These are phyloP conservation scores for Dromaius novaehollandiae DNA, from an alignment of 2,113 vertebrate species.

Conservation along the genomic window DNA sequence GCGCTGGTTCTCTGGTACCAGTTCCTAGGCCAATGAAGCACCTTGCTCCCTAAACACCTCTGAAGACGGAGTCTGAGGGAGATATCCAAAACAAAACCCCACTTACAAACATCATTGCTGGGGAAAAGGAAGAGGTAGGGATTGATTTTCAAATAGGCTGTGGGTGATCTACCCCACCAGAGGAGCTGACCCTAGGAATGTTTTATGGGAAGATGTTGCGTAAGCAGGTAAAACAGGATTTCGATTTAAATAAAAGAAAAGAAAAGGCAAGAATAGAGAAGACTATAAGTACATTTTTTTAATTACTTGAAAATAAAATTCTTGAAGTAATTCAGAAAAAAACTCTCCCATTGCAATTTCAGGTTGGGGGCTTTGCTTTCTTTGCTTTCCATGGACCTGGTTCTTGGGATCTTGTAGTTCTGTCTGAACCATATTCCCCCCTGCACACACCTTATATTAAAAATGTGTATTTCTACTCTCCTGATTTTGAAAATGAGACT, in stretches of 20 bases:
- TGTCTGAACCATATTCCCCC: not conserved
- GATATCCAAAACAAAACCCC: not conserved
- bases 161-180: not conserved
- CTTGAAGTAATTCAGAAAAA: not conserved
- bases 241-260: not conserved
- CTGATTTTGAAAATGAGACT: not conserved
- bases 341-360: not conserved
- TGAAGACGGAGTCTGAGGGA: not conserved
- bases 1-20: rapidly evolving
- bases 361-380: too few relatives aligned
- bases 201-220: not conserved
- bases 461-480: not conserved
- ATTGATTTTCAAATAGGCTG: not conserved
- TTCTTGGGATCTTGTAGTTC: not conserved
- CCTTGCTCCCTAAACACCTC: not conserved
- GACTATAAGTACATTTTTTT: not conserved
- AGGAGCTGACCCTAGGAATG: not conserved
- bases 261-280: not conserved
- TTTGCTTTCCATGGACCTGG: not conserved
- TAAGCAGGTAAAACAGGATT: not conserved
- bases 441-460: not conserved
- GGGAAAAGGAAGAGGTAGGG: not conserved
- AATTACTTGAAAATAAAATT: not conserved
- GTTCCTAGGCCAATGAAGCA: not conserved
- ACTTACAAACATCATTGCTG: too few relatives aligned